Evolutionary conservation across 2,797 vertebrate genomes (phyloP).

Genomic region (Craterocephalus amniculus): DNA sequence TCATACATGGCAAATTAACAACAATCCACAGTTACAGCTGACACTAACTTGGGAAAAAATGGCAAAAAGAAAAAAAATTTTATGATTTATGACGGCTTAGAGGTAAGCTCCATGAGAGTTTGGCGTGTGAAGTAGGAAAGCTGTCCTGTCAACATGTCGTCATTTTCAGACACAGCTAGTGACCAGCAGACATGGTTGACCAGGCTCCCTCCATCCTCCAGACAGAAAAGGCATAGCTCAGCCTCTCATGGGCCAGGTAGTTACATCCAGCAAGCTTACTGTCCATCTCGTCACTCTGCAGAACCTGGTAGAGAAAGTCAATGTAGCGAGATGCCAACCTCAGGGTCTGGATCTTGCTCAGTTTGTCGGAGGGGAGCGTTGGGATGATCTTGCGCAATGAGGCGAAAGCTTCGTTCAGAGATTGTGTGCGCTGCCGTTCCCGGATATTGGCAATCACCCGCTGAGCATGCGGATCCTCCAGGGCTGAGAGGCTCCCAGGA

Average conservation of each 20-base stretch:
- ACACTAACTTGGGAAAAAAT: conserved; percentile 15
- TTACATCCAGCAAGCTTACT: conserved; percentile 88
- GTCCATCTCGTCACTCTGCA: conserved; percentile 91
- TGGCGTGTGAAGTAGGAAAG: conserved; percentile 12
- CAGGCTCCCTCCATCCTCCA: conserved; percentile 97
- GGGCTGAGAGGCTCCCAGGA: conserved; percentile 59
- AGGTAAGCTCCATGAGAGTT: background rate
- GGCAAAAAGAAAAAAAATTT: background rate
- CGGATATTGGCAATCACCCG: conserved; percentile 90
- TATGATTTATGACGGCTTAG: background rate
- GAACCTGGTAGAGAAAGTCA: conserved; percentile 93
- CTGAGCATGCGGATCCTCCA: conserved; percentile 88
- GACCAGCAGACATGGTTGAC: conserved; percentile 91
- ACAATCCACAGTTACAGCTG: conserved; percentile 20
- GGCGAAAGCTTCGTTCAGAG: conserved; percentile 91
- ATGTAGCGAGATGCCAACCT: conserved; percentile 93
- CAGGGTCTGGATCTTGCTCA: conserved; percentile 95
- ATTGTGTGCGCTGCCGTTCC: conserved; percentile 91
- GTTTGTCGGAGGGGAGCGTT: conserved; percentile 92
- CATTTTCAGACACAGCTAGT: conserved; percentile 70
- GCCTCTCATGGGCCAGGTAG: conserved; percentile 91
- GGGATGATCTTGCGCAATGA: conserved; percentile 93
- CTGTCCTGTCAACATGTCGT: conserved; percentile 10
- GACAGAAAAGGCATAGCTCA: conserved; percentile 94
- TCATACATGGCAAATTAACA: conserved; percentile 4